Evolutionary conservation across 1,140 invertebrate species (phyloP).

Genomic region (Drosophila saltans): DNA sequence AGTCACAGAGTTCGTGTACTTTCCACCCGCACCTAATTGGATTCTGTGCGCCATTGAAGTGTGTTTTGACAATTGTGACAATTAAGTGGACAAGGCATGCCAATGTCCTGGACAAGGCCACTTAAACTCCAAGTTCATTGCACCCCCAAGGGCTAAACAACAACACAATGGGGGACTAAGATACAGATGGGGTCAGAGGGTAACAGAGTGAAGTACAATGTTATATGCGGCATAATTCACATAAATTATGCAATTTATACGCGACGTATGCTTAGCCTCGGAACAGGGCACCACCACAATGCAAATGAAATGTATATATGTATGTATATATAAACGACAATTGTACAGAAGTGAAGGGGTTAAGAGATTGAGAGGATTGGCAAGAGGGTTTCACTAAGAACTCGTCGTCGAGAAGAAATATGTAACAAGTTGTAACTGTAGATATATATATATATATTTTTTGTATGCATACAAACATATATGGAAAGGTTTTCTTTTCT

Average conservation of each 20-base stretch:
- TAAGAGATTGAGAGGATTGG: neutral
- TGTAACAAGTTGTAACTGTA: constrained; percentile 65
- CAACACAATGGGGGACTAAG: constrained; percentile 23
- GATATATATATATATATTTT: constrained; percentile 38
- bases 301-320: constrained; percentile 55
- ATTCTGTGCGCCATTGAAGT: constrained; percentile 67
- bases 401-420: constrained; percentile 41
- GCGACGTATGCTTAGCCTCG: constrained; percentile 69
- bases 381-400: constrained; percentile 30
- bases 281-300: constrained; percentile 64
- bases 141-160: constrained; percentile 62
- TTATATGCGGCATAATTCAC: constrained; percentile 79
- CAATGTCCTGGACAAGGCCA: constrained; percentile 76
- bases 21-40: constrained; percentile 63
- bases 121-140: constrained; percentile 70
- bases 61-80: constrained; percentile 77
- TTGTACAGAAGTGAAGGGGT: constrained; percentile 4
- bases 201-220: constrained; percentile 37
- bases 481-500: constrained; percentile 26
- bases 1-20: constrained; percentile 49
- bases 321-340: constrained; percentile 3
- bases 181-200: constrained; percentile 10
- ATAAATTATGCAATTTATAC: constrained; percentile 81
- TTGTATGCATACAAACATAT: constrained; percentile 27
- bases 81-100: constrained; percentile 67